These are phyloP conservation scores for Drosophila jambulina DNA, from an alignment of 1,140 invertebrate genomes.

Conservation along the genomic window DNA sequence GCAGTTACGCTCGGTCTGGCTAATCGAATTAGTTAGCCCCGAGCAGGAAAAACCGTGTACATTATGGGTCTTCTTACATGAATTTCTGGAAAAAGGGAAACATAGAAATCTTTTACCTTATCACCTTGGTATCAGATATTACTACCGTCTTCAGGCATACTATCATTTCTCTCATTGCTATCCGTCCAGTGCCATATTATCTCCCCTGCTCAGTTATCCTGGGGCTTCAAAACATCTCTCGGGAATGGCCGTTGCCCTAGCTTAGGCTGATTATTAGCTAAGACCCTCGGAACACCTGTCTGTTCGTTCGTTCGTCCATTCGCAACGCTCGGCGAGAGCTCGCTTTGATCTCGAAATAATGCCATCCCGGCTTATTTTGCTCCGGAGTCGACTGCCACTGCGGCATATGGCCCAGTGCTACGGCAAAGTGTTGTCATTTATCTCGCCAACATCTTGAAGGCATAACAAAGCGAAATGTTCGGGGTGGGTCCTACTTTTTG, in stretches of 20 bases:
- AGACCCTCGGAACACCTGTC: slow-evolving; percentile 34
- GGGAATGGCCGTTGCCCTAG: slow-evolving; percentile 10
- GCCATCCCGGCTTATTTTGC: slow-evolving; percentile 43
- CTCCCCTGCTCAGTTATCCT: not conserved
- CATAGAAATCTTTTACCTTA: not conserved
- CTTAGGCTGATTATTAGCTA: slow-evolving; percentile 42
- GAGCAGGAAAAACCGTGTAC: not conserved
- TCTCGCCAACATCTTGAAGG: slow-evolving; percentile 75
- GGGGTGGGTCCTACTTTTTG: slow-evolving; percentile 35
- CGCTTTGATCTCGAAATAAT: slow-evolving; percentile 64
- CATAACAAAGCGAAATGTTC: slow-evolving; percentile 51
- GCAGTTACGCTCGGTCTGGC: slow-evolving; percentile 2
- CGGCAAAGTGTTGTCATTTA: slow-evolving; percentile 76
- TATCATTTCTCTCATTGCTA: not conserved
- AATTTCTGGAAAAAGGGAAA: not conserved
- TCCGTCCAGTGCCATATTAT: not conserved
- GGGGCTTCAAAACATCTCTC: slow-evolving; percentile 16
- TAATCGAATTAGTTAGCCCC: slow-evolving; percentile 17
- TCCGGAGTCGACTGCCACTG: slow-evolving; percentile 2
- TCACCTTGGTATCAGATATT: not conserved
- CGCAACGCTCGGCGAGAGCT: slow-evolving; percentile 44
- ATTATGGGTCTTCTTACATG: not conserved
- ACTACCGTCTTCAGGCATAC: not conserved
- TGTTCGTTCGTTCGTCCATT: slow-evolving; percentile 26
- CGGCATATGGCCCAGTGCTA: slow-evolving; percentile 49